A percentile compares a stretch with the other conserved stretches of the same genome.
These are phyloP conservation scores for Saguinus imperator DNA, from an alignment of 2,113 vertebrate species.

Conservation along the genomic window DNA sequence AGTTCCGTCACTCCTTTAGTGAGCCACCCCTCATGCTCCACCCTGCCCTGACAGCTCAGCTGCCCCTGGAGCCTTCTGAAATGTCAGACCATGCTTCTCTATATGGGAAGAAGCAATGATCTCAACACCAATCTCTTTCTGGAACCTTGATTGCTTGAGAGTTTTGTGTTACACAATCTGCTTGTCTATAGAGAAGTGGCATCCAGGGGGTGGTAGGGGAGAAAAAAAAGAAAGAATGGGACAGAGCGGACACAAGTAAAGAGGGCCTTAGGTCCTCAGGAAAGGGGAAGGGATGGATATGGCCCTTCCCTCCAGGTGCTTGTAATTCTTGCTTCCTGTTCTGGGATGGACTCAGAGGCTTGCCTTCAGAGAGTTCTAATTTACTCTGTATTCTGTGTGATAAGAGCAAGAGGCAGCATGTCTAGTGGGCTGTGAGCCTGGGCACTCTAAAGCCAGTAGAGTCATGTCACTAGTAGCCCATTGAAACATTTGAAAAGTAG, in stretches of 20 bases:
- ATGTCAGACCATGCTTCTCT: neutral
- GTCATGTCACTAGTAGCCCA: fast-evolving
- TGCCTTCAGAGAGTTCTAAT: neutral
- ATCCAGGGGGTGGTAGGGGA: neutral
- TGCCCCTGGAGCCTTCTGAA: neutral
- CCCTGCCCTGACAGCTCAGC: neutral
- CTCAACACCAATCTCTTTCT: neutral
- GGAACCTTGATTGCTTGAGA: neutral
- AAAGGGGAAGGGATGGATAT: neutral
- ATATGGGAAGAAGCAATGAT: neutral
- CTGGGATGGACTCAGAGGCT: neutral
- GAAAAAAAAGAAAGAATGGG: neutral
- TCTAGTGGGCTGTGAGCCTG: no score
- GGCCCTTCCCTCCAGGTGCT: neutral
- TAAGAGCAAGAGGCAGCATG: neutral
- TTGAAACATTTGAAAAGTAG: neutral
- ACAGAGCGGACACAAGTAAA: neutral
- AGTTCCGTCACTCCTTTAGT: neutral
- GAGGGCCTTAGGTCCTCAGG: neutral
- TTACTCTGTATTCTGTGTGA: neutral
- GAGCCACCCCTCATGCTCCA: neutral
- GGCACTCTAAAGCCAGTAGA: neutral
- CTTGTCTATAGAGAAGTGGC: neutral
- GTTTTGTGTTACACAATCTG: neutral
- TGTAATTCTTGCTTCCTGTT: neutral